These are phyloP conservation scores for Geotrypetes seraphini DNA, from an alignment of 2,797 vertebrate genomes.

Conservation along the genomic window DNA sequence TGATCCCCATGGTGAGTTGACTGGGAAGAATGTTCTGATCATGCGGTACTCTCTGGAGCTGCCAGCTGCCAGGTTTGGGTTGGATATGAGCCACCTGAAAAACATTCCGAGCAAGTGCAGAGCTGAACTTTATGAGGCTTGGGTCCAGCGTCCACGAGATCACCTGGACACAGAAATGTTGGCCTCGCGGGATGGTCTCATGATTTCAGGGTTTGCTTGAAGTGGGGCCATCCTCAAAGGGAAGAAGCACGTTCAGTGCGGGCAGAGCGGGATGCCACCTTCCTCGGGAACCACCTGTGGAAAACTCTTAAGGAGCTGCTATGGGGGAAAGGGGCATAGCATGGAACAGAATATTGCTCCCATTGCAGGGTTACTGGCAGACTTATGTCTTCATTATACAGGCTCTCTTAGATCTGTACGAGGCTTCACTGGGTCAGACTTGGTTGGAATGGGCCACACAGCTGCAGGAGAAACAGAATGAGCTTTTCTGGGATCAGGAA, in stretches of 20 bases:
- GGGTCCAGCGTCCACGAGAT: conserved; percentile 62
- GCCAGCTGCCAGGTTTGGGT: conserved; percentile 69
- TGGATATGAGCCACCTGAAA: conserved; percentile 47
- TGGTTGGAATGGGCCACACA: conserved; percentile 85
- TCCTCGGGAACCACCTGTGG: no score
- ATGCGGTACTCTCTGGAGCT: conserved; percentile 68
- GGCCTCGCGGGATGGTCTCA: conserved; percentile 89
- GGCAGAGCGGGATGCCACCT: no score
- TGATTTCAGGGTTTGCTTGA: no score
- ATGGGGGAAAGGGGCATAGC: no score
- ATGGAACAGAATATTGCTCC: no score
- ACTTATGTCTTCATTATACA: conserved; percentile 79
- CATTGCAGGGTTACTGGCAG: conserved; percentile 75
- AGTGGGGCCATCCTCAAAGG: no score
- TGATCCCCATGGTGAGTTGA: conserved; percentile 81
- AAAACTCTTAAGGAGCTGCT: no score
- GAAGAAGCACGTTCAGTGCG: no score
- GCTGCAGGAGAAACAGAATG: conserved; percentile 77
- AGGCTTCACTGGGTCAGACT: conserved; percentile 63
- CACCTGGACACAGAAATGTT: conserved; percentile 89
- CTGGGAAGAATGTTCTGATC: conserved; percentile 81
- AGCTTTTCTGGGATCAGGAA: conserved; percentile 74
- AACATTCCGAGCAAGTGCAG: conserved; percentile 50
- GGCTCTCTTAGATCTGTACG: conserved; percentile 79
- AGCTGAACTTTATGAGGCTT: conserved; percentile 58